Evolutionary conservation across 2,113 vertebrate species (phyloP), one percentile per base, ranked within the genome.

Genomic region (Forbesichthys papilliferus): DNA sequence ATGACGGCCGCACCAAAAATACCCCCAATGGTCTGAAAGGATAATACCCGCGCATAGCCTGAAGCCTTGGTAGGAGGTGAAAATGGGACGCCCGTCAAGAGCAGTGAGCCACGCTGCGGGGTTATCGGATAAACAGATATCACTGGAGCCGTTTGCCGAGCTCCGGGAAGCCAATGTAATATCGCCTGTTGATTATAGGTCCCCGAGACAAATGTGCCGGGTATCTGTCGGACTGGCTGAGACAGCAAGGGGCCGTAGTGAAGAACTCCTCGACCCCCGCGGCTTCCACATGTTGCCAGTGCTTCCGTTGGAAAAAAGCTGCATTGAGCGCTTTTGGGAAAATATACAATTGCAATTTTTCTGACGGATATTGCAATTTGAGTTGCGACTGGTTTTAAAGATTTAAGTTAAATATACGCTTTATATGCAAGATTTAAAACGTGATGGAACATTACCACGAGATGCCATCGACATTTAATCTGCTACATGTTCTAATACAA

Each of bases 81-180:
- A 87, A 86, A 74, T 71, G 58, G 60, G 66, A 71, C 73, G 86
- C 84, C 69, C 65, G 79, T 84, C 78, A 11, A 27, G 71, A 66
- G 61, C 14, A 27, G 68, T 80, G 69, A 74, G 57, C 63, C 34
- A 79, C 70, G 75, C 77, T 73, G 68, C 63, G 68, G 64, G 52
- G 53, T 70, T 75, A 83, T 85, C 79, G 74, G 73, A 84, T 85
- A 72, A 87, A 82, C 81, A 81, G 66, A 14, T 66, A 80, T 78
- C 48, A 65, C 62, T 16, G 66, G 79, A 83, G 83, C 86, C 68
- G 84, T 86, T 77, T 81, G 76, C 80, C 75, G 77, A 69, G 75
- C 81, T 72, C 47, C 1, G 79, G 64, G 68, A 61, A 80, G 83
- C 82, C 76, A 82, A 84, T 59, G 78, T 67, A 83, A 87, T 86